Evolutionary conservation across 2,888 invertebrate species (phyloP).

Genomic region (Physocephala rufipes): DNA sequence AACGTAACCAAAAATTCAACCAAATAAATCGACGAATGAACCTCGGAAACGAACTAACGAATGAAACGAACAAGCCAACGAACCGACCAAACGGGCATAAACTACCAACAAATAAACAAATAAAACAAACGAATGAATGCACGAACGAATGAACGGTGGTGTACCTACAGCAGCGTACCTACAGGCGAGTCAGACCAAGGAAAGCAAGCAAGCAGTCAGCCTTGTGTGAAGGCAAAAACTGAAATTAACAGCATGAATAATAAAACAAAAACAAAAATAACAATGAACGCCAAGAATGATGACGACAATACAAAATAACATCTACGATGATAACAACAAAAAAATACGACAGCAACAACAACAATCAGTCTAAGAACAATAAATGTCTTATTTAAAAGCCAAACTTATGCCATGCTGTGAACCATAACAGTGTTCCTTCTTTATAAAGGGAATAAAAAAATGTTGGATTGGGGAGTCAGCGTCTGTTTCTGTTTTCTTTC

Average conservation of each 20-base stretch:
- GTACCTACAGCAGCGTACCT: too few relatives aligned
- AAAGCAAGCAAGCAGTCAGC: not conserved
- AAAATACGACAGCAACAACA: constrained; percentile 21
- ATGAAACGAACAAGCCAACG: not conserved
- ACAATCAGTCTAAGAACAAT: constrained; percentile 14
- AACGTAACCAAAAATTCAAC: constrained; percentile 5
- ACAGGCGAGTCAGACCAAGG: not conserved
- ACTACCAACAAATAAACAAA: not conserved
- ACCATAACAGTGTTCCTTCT: not conserved
- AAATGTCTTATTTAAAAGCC: constrained; percentile 30
- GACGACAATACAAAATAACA: too few relatives aligned
- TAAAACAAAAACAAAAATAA: too few relatives aligned
- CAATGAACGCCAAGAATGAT: too few relatives aligned
- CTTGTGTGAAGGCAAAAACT: not conserved
- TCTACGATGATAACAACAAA: too few relatives aligned
- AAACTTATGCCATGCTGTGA: constrained; percentile 24
- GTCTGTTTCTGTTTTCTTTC: not conserved
- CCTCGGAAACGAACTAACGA: not conserved
- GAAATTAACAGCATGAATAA: too few relatives aligned
- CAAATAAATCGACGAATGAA: not conserved
- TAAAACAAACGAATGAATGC: not conserved
- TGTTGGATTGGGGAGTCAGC: not conserved
- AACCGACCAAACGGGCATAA: not conserved
- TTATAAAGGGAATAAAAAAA: not conserved
- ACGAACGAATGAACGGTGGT: not conserved